Conservation (phyloP, 1,140 invertebrate genomes). For the Acromyrmex charruanus region DNA sequence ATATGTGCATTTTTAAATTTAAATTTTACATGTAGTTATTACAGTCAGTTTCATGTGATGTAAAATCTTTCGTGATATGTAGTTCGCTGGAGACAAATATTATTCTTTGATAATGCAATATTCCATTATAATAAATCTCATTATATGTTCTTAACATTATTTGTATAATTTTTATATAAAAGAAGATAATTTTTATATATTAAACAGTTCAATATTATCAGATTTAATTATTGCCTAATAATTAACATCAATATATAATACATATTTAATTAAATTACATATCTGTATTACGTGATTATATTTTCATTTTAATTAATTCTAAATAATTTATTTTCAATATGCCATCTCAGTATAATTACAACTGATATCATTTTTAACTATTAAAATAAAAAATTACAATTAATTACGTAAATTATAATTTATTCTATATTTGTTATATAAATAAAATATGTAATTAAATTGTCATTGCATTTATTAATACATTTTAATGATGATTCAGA, state of each 20-base stretch:
- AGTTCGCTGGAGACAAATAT: background rate
- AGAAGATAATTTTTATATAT: background rate
- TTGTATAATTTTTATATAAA: background rate
- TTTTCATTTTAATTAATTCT: too few species aligned
- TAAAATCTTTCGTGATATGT: background rate
- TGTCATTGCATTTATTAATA: background rate
- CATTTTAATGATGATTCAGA: background rate
- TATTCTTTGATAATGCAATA: background rate
- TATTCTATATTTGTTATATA: background rate
- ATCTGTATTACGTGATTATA: too few species aligned
- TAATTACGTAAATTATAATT: background rate
- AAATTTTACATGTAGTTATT: background rate
- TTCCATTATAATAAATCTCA: background rate
- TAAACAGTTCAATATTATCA: background rate
- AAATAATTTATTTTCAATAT: too few species aligned
- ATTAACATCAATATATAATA: too few species aligned
- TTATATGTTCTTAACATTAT: background rate
- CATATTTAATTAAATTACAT: too few species aligned
- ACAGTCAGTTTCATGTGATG: background rate
- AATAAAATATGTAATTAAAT: background rate
- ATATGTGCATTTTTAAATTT: background rate
- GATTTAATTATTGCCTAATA: too few species aligned
- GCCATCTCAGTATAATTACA: too few species aligned
- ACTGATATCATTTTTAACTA: too few species aligned
- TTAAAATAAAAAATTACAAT: background rate